Base-by-base conservation (phyloP, 2,113 vertebrate genomes). In the Erythrocercus mccallii region DNA sequence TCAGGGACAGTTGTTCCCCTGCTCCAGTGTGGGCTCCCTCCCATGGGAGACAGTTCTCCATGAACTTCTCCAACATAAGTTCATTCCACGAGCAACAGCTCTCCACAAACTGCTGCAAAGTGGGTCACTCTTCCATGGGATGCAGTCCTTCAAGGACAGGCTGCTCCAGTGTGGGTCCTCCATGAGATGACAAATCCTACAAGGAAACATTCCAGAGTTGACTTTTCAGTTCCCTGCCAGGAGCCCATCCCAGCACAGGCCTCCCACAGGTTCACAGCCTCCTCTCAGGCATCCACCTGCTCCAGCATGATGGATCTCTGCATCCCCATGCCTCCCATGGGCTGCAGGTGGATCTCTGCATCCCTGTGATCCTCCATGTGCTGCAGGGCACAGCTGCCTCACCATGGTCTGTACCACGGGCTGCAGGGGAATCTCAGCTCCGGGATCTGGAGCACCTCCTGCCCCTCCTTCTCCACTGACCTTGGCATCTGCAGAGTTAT, bases 361-460 rank as follows among this genome's bases (percentile, higher is more conserved):
- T 14, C 19, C 30, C 14, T 3, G 3, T 33, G 2, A 0, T 5
- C 4, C 45, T 51, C 20, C 47, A 44, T 25, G 33, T 12, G 31
- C 61, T 58, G 35, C 51, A 85, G 35, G 70, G 3, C 42, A 56
- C 40, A n/a, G 24, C 20, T 74, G 19, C 30, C 30, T 65, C 60
- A 66, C 61, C 44, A 11, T 2, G 4, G 25, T 11, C 42, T 66
- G 10, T 7, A 31, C 30, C 61, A 44, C 0, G 0, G 35, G 9
- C 21, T 58, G 21, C 25, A 15, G 17, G 2, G 33, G 2, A 60
- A 69, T 61, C 5, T 45, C 72, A 38, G 22, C 45, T 60, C 37
- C 14, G 4, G 33, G 27, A 37, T 12, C 27, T 15, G 14, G 31
- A 56, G 37, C 22, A 51, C 3, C 45, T 53, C 33, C 45, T 77